Evolutionary conservation across 2,797 vertebrate species (phyloP), one percentile per base, ranked within the genome.

Genomic region (Mycteria americana): DNA sequence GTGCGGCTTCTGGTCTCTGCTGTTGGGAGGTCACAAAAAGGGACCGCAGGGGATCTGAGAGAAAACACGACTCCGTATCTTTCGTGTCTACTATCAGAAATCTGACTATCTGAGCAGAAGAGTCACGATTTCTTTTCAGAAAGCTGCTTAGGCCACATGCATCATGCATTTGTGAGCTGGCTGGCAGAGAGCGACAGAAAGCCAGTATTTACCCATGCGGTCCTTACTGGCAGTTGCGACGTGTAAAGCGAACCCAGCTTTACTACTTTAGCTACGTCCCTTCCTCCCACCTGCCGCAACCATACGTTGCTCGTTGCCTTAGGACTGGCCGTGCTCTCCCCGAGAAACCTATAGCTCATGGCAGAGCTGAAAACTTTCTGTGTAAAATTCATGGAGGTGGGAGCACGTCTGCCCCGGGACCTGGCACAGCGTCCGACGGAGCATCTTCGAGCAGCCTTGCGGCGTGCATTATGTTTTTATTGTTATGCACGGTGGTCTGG

Each of bases 371-470:
- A 80, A 91, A 62, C 50, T 83, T 91, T 10, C 48, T 3, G 0
- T 51, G 72, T 56, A 62, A 73, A 59, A 80, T 70, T 57, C 48
- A 28, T 65, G 2, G 18, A 65, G 46, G 39, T 13, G 9, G 57
- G 41, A 81, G 10, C 39, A 23, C 1, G 6, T 17, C n/a, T 50
- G 17, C 37, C 41, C 33, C 3, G 2, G 65, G 65, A 50, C 18
- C 5, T 0, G 0, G 27, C 41, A 25, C 33, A 12, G 24, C 2
- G 2, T 65, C 50, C 3, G 2, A 18, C 2, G 5, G 48, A 68
- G 43, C n/a, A 28, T 59, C 75, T n/a, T 25, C 25, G 45, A 68
- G 24, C 2, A 1, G 18, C 81, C 16, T 19, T 63, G 37, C 8
- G 7, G 37, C 37, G 0, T 28, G 25, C 28, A 1, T 67, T 27